phyloP scores from a whole-genome alignment of 2,888 invertebrate species.

The Sinotaia quadrata region DNA sequence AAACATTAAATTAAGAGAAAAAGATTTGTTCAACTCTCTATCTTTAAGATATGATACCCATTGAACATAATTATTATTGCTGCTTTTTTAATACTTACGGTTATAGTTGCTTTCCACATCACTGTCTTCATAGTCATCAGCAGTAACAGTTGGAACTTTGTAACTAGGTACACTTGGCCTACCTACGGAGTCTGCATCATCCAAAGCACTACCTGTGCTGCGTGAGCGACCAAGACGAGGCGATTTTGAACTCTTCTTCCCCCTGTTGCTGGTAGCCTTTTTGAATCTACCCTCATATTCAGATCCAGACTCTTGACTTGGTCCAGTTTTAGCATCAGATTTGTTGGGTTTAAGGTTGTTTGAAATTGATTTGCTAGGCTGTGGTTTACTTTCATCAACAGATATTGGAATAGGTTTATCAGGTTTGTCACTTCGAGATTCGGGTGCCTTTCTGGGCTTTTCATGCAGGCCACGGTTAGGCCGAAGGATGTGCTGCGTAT shows the following conservation, averaged over 20 bases:
- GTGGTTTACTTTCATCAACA: neutral
- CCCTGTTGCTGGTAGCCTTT: conserved; percentile 35
- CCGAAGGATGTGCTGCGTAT: conserved; percentile 35
- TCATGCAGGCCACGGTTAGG: neutral
- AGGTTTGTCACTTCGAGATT: neutral
- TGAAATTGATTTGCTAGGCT: neutral
- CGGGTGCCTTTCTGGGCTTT: too few species aligned
- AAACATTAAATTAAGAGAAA: too few species aligned
- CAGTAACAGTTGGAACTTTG: conserved; percentile 31
- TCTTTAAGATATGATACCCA: too few species aligned
- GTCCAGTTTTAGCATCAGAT: neutral
- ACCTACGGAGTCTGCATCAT: conserved; percentile 33
- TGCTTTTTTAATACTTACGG: conserved; percentile 36
- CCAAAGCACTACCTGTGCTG: conserved; percentile 38
- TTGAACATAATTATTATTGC: too few species aligned
- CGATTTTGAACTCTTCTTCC: conserved; percentile 36
- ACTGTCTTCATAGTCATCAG: conserved; percentile 36
- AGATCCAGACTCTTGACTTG: conserved; percentile 3
- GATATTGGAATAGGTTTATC: too few species aligned
- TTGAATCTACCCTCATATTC: conserved; percentile 38
- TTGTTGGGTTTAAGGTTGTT: neutral
- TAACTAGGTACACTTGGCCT: conserved; percentile 24
- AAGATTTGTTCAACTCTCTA: too few species aligned
- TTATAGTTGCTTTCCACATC: conserved; percentile 39
- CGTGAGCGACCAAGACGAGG: conserved; percentile 37